Evolutionary conservation across 1,140 invertebrate genomes (phyloP).

Genomic region (Brachionus calyciflorus): DNA sequence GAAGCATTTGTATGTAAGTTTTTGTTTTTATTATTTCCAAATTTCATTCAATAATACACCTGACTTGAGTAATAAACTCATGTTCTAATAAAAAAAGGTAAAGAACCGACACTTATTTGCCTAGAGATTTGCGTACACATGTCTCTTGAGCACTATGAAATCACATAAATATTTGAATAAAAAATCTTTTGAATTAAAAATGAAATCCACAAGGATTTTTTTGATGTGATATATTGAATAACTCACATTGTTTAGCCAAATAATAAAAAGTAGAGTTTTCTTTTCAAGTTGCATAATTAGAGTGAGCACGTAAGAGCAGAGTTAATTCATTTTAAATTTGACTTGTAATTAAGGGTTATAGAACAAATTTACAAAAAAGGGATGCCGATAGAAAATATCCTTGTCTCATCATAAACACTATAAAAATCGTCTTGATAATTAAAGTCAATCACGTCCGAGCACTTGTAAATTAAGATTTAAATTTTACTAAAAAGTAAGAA

Average conservation of each 20-base stretch:
- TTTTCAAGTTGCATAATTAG: constrained; percentile 13
- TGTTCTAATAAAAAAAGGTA: no score
- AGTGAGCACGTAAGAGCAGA: constrained; percentile 36
- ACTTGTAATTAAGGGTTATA: constrained; percentile 15
- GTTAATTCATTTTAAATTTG: constrained; percentile 39
- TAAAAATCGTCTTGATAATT: constrained; percentile 34
- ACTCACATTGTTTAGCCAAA: no score
- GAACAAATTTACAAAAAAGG: not conserved
- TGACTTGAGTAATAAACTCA: not conserved
- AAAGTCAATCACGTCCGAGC: not conserved
- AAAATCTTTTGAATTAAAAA: no score
- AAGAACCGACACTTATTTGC: no score
- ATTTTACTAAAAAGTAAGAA: no score
- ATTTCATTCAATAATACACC: constrained; percentile 27
- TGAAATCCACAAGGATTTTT: no score
- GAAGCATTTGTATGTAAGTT: no score
- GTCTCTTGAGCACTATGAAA: not conserved
- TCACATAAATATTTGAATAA: no score
- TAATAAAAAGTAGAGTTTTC: not conserved
- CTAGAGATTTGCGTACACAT: not conserved
- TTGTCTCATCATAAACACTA: constrained; percentile 37
- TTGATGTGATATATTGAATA: constrained; percentile 16
- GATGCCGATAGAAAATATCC: not conserved
- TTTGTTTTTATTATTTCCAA: not conserved
- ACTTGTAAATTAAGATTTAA: not conserved